phyloP scores from a whole-genome alignment of 2,888 invertebrate species.

The Sinelater perroti region DNA sequence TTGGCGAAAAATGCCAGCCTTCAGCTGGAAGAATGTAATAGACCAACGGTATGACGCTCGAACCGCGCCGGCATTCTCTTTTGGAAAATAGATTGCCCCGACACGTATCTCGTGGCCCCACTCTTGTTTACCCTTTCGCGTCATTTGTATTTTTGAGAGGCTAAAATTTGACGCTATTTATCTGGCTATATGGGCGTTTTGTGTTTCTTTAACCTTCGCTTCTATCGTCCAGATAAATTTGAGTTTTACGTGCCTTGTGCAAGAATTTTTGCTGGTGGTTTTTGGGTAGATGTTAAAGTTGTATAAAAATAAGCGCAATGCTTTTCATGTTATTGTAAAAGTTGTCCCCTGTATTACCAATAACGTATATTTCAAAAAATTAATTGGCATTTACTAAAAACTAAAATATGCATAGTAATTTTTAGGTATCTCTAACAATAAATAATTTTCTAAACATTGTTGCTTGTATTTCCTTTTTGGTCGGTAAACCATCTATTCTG shows the following conservation, averaged over 20 bases:
- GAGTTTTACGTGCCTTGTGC: neutral
- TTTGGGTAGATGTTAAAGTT: neutral
- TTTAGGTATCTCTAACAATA: too few relatives aligned
- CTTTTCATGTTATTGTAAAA: too few relatives aligned
- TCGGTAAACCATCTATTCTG: too few relatives aligned
- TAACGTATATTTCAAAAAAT: too few relatives aligned
- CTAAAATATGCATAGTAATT: too few relatives aligned
- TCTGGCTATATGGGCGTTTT: constrained; percentile 14
- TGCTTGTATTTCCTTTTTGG: too few relatives aligned
- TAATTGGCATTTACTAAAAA: too few relatives aligned
- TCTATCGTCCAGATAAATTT: neutral
- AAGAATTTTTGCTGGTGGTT: neutral
- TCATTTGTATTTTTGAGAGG: constrained; percentile 28
- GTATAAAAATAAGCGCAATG: neutral
- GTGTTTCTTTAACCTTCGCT: constrained; percentile 5
- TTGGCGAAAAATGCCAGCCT: constrained; percentile 10
- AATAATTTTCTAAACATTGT: too few relatives aligned
- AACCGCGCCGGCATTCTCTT: constrained; percentile 17
- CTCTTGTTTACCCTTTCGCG: constrained; percentile 30
- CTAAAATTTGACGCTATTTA: constrained; percentile 25
- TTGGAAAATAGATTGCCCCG: constrained; percentile 25
- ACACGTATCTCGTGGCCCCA: constrained; percentile 28
- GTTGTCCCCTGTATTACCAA: too few relatives aligned
- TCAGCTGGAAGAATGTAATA: constrained; percentile 21
- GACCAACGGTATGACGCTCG: constrained; percentile 16